Evolutionary conservation across 1,140 invertebrate genomes (phyloP).

Genomic region (Pseudomyrmex cubaensis): DNA sequence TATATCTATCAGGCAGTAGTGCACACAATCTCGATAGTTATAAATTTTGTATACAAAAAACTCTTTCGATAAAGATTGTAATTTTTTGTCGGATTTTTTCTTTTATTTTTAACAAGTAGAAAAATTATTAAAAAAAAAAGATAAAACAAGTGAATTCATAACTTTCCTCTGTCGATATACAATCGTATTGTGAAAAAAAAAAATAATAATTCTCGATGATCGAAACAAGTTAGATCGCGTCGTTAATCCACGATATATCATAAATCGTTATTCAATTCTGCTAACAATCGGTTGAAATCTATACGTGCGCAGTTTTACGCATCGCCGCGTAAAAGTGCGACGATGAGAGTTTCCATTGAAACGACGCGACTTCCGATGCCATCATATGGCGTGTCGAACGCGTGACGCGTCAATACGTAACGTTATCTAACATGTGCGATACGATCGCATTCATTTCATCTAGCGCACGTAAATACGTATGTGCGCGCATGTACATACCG

Average conservation of each 20-base stretch:
- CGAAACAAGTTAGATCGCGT: background rate
- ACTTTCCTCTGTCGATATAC: no score
- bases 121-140: no score
- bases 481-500: constrained; percentile 43
- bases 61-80: no score
- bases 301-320: constrained; percentile 35
- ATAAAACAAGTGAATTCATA: no score
- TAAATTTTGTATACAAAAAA: no score
- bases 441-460: constrained; percentile 58
- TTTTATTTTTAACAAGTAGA: no score
- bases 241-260: background rate
- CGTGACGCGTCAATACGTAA: constrained; percentile 34
- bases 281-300: constrained; percentile 28
- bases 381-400: constrained; percentile 58
- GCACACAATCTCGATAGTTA: no score
- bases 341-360: constrained; percentile 24
- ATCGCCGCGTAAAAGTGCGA: constrained; percentile 42
- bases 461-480: constrained; percentile 18
- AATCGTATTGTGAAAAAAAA: no score
- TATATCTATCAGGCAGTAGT: no score
- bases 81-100: no score
- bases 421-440: constrained; percentile 61
- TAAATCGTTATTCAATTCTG: background rate
- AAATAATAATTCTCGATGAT: no score
- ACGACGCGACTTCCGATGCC: constrained; percentile 27